Evolutionary conservation across 2,888 invertebrate species (phyloP).

Genomic region (Sinelater perroti): DNA sequence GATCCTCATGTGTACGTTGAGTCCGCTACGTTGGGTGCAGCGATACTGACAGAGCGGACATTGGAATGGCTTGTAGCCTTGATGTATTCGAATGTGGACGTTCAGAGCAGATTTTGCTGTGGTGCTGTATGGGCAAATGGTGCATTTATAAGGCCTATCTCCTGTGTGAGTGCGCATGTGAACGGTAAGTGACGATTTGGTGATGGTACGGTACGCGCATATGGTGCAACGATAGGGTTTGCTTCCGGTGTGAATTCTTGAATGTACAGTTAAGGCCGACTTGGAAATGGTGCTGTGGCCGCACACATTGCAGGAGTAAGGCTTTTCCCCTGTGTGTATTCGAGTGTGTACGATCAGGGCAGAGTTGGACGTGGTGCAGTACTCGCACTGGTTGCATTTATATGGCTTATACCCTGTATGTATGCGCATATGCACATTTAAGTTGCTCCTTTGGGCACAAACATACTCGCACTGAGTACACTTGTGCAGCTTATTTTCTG

Average conservation of each 20-base stretch:
- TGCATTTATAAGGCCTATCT: conserved; percentile 30
- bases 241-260: conserved; percentile 34
- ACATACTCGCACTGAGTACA: conserved; percentile 30
- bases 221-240: conserved; percentile 27
- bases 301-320: conserved; percentile 28
- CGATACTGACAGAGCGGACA: conserved; percentile 26
- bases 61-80: conserved; percentile 31
- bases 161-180: conserved; percentile 36
- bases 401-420: conserved; percentile 31
- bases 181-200: conserved; percentile 25
- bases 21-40: conserved; percentile 23
- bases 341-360: conserved; percentile 25
- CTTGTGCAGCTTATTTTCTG: conserved; percentile 25
- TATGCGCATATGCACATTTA: conserved; percentile 28
- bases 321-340: conserved; percentile 31
- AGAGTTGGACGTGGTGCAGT: conserved; percentile 27
- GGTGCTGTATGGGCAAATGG: conserved; percentile 25
- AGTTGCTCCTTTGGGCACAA: conserved; percentile 26
- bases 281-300: conserved; percentile 30
- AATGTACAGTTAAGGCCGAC: conserved; percentile 32
- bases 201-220: conserved; percentile 27
- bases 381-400: conserved; percentile 27
- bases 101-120: conserved; percentile 32
- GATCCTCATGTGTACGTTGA: conserved; percentile 28
- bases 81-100: conserved; percentile 29